These are phyloP conservation scores for Bubo bubo DNA, from an alignment of 2,113 vertebrate genomes.

Conservation along the genomic window DNA sequence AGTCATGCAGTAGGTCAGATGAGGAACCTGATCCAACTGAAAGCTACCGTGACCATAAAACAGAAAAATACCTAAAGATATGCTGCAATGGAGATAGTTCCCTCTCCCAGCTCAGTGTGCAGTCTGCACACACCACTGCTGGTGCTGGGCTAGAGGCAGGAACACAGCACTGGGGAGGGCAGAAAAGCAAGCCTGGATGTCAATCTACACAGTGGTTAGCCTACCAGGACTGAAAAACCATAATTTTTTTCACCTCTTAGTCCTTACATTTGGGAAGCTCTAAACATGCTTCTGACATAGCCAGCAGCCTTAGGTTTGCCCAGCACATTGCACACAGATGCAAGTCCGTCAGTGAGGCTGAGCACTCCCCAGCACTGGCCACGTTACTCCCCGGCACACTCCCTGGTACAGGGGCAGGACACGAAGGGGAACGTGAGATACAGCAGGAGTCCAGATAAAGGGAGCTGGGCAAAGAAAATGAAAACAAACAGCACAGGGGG, in stretches of 20 bases:
- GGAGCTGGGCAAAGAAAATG: neutral
- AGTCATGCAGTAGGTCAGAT: neutral
- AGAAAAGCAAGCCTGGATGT: neutral
- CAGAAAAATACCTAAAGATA: neutral
- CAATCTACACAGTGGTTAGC: neutral
- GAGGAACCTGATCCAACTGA: neutral
- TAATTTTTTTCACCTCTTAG: neutral
- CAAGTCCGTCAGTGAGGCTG: fast-evolving
- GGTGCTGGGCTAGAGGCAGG: neutral
- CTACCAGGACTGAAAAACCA: neutral
- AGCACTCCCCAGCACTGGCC: neutral
- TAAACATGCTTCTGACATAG: neutral
- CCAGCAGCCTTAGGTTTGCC: neutral
- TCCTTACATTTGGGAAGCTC: neutral
- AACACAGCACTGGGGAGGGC: neutral
- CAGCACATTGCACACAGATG: neutral
- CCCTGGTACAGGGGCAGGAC: neutral
- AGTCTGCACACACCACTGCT: neutral
- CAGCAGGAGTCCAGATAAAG: neutral
- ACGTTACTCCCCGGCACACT: fast-evolving
- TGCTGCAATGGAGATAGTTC: fast-evolving
- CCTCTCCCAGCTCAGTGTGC: neutral
- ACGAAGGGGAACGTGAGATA: neutral
- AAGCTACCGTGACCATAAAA: neutral
- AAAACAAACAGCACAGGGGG: neutral